Base-by-base conservation (phyloP, 2,888 invertebrate genomes). In the Andrena praecox region DNA sequence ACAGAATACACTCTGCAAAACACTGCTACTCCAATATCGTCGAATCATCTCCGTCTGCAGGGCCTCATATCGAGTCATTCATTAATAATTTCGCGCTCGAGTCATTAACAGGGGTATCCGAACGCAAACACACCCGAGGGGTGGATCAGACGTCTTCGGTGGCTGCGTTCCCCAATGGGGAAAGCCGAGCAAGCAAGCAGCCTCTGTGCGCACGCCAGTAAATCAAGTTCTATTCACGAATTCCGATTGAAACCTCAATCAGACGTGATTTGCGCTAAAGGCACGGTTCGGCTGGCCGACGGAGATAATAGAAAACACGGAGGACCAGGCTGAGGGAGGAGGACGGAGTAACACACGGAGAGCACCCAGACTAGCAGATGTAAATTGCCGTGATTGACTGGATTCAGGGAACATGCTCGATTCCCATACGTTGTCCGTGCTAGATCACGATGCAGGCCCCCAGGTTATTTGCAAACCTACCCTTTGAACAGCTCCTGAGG, bases 181-280 rank as follows among this genome's bases (percentile, higher is more conserved):
- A 60, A 31, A 63, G 70, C 56, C 64, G 27, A 42, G 59, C 29
- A 73, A 64, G 70, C 69, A 69, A 54, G 52, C 48, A 20, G 62
- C n/a, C 74, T 74, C 64, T 50, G 80, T 79, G 71, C 72, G 80
- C 67, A 69, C 79, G 77, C 76, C 86, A 84, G 88, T 88, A 89
- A 93, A 93, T 93, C 91, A 93, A 90, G 91, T 90, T 88, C 92
- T 90, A 93, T 93, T 93, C 92, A 92, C 88, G 91, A 89, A 89
- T 91, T 89, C 86, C 87, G 89, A 89, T 89, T 90, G 87, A 90
- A 91, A 90, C 90, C 89, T 86, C 92, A 91, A 90, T 91, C 90
- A 90, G 91, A 89, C 90, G 89, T 91, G 91, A 92, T 92, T 92
- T 88, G 87, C 82, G 87, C 87, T 87, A 89, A 90, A 90, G 89